Evolutionary conservation across 2,888 invertebrate genomes (phyloP).

Genomic region (Agrochola lychnidis): DNA sequence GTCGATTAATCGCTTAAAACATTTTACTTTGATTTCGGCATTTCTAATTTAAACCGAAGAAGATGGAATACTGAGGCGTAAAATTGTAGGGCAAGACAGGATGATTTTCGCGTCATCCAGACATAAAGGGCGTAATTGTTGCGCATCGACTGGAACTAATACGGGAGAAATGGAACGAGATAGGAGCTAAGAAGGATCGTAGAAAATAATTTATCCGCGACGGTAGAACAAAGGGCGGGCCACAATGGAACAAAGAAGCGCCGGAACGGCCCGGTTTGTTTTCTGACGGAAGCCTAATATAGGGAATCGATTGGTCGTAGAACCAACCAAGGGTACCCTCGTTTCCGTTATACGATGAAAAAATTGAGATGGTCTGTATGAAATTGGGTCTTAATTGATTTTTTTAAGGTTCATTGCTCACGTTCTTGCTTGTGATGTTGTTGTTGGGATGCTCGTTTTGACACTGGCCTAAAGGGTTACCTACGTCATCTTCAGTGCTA

Average conservation of each 20-base stretch:
- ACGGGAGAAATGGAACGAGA: constrained; percentile 89
- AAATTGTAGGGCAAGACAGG: constrained; percentile 86
- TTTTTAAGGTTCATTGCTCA: constrained; percentile 24
- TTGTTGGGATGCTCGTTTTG: neutral
- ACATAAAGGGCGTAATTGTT: constrained; percentile 90
- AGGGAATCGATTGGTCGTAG: constrained; percentile 87
- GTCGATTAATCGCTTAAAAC: constrained; percentile 67
- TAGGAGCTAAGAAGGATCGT: constrained; percentile 88
- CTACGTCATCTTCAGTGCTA: neutral
- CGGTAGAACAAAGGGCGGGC: constrained; percentile 87
- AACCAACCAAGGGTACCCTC: constrained; percentile 78
- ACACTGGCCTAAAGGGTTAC: no score
- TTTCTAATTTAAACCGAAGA: constrained; percentile 83
- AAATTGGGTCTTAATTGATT: constrained; percentile 59
- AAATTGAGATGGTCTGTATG: constrained; percentile 69
- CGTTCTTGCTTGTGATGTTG: constrained; percentile 2
- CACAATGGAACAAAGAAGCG: constrained; percentile 88
- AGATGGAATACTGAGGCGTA: constrained; percentile 85
- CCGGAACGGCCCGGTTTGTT: constrained; percentile 85
- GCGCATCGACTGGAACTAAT: constrained; percentile 90
- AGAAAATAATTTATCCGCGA: constrained; percentile 89
- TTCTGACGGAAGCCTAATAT: constrained; percentile 88
- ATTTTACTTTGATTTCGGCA: constrained; percentile 72
- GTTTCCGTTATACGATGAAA: constrained; percentile 77
- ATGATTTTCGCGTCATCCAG: constrained; percentile 90